A percentile compares a stretch with the other conserved stretches of the same genome.
Evolutionary conservation across 2,113 vertebrate species (phyloP).

Genomic region (Tonatia bakeri): DNA sequence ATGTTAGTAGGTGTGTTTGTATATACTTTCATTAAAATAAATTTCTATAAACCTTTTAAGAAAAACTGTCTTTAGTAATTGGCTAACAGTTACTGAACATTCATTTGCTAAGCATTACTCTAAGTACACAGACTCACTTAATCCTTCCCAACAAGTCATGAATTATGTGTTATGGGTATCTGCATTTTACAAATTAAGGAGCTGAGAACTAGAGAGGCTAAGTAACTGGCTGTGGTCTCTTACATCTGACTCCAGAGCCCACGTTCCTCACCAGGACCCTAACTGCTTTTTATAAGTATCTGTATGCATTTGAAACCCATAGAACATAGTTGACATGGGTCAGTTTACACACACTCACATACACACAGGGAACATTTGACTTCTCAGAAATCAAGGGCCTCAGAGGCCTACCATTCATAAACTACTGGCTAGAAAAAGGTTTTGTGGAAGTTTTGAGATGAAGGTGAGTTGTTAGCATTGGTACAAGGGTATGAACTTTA

Average conservation of each 20-base stretch:
- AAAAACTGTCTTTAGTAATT: neutral
- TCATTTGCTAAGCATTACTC: neutral
- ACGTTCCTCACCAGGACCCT: neutral
- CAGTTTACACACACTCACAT: neutral
- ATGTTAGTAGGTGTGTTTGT: neutral
- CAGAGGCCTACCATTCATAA: neutral
- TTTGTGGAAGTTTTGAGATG: neutral
- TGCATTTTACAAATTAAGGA: neutral
- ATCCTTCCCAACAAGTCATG: neutral
- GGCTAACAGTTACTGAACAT: neutral
- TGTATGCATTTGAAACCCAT: neutral
- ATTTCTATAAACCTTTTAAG: neutral
- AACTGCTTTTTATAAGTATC: neutral
- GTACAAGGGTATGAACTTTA: neutral
- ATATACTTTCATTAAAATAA: neutral
- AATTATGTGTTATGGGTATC: neutral
- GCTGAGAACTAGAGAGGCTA: neutral
- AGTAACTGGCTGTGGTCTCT: neutral
- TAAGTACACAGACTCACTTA: neutral
- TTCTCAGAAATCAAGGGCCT: neutral
- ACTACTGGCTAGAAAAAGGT: neutral
- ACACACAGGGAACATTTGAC: neutral
- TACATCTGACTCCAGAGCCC: neutral
- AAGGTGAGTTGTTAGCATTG: too few relatives aligned
- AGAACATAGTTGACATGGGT: neutral